phyloP scores from a whole-genome alignment of 1,140 invertebrate genomes.

The Drosophila obscura region DNA sequence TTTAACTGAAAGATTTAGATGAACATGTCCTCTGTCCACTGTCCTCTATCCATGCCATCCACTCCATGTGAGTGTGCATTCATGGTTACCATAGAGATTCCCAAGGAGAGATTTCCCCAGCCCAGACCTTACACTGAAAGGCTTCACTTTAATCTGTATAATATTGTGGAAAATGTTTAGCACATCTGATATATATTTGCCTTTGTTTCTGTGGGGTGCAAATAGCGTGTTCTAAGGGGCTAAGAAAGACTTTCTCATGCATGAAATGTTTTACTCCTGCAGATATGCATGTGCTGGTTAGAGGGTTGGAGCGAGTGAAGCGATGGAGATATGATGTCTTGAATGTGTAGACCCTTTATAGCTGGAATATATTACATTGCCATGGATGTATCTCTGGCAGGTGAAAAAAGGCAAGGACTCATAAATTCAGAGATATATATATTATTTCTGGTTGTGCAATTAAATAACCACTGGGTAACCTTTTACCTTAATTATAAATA shows the following conservation, averaged over 20 bases:
- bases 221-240: constrained; percentile 13
- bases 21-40: constrained; percentile 41
- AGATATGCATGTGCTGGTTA: too few relatives aligned
- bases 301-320: too few relatives aligned
- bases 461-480: too few relatives aligned
- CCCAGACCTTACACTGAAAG: not conserved
- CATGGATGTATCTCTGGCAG: too few relatives aligned
- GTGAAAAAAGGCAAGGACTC: too few relatives aligned
- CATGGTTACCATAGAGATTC: constrained; percentile 25
- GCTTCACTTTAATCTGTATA: constrained; percentile 33
- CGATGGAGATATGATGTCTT: too few relatives aligned
- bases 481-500: too few relatives aligned
- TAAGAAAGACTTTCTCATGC: not conserved
- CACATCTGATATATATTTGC: constrained; percentile 30
- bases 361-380: too few relatives aligned
- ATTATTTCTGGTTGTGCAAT: too few relatives aligned
- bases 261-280: not conserved
- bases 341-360: too few relatives aligned
- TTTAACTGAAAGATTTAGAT: constrained; percentile 60
- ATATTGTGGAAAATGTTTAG: constrained; percentile 47
- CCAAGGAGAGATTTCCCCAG: constrained; percentile 25
- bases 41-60: too few relatives aligned
- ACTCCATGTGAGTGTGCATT: constrained; percentile 6
- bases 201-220: constrained; percentile 23
- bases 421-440: too few relatives aligned